A percentile compares a stretch with the other conserved stretches of the same genome.
Evolutionary conservation across 1,140 invertebrate species (phyloP).

Genomic region (Drosophila kanapiae): DNA sequence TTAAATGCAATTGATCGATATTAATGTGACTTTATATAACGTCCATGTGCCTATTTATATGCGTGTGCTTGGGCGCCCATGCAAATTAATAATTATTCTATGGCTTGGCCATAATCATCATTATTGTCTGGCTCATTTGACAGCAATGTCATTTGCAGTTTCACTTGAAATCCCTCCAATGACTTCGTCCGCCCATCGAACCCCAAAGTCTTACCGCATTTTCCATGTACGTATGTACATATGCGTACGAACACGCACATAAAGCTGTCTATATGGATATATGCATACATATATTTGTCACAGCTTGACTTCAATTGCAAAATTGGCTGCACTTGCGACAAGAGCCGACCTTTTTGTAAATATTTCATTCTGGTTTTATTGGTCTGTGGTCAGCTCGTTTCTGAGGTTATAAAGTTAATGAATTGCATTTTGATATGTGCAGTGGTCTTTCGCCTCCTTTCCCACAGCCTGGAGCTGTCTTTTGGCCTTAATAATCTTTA

Average conservation of each 20-base stretch:
- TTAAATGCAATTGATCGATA: slow-evolving; percentile 35
- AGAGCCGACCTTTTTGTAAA: slow-evolving; percentile 51
- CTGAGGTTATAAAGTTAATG: slow-evolving; percentile 59
- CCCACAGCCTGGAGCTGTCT: neutral
- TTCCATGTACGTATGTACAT: slow-evolving; percentile 10
- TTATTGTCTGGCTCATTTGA: slow-evolving; percentile 54
- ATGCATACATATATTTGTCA: slow-evolving; percentile 25
- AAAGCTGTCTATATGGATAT: slow-evolving; percentile 4
- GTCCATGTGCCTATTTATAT: slow-evolving; percentile 1
- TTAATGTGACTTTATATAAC: slow-evolving; percentile 9
- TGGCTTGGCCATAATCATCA: slow-evolving; percentile 43
- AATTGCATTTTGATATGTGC: slow-evolving; percentile 58
- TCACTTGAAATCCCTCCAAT: slow-evolving; percentile 24
- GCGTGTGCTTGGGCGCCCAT: slow-evolving; percentile 12
- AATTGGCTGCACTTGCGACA: slow-evolving; percentile 47
- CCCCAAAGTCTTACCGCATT: slow-evolving; percentile 32
- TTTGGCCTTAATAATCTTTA: slow-evolving; percentile 41
- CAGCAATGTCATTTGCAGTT: slow-evolving; percentile 41
- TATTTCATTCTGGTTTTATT: slow-evolving; percentile 59
- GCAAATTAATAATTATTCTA: slow-evolving; percentile 58
- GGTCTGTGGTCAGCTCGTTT: slow-evolving; percentile 39
- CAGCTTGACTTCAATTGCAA: slow-evolving; percentile 53
- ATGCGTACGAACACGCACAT: too few relatives aligned
- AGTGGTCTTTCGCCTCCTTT: slow-evolving; percentile 14
- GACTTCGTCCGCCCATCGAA: slow-evolving; percentile 13